These are phyloP conservation scores for Meandrina meandrites DNA, from an alignment of 92 coral and sea anemone genomes.

Conservation along the genomic window DNA sequence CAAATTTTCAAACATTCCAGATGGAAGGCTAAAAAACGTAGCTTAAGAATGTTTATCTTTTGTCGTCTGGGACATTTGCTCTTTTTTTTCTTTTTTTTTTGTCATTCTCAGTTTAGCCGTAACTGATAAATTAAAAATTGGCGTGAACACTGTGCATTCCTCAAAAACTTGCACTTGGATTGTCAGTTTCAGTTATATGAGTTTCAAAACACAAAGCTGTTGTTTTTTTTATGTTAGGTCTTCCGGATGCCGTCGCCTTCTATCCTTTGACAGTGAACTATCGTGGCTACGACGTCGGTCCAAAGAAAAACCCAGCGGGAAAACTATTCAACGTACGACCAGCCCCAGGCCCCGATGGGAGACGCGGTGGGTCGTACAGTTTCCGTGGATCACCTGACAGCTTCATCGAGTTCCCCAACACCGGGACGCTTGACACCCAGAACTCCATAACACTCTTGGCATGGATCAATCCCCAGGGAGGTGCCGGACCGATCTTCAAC, in stretches of 20 bases:
- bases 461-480: conserved; percentile 68
- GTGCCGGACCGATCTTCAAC: conserved; percentile 71
- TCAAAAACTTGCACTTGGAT: background rate
- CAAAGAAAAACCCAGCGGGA: conserved; percentile 73
- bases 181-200: background rate
- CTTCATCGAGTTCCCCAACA: conserved; percentile 77
- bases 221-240: conserved; percentile 26
- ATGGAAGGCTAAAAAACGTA: too few relatives aligned
- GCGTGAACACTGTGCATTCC: too few relatives aligned
- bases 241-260: conserved; percentile 79
- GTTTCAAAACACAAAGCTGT: background rate
- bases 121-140: too few relatives aligned
- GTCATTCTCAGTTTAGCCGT: too few relatives aligned
- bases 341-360: conserved; percentile 78
- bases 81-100: too few relatives aligned
- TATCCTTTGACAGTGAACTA: conserved; percentile 69
- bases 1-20: too few relatives aligned
- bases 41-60: too few relatives aligned
- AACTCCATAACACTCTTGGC: conserved; percentile 74
- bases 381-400: conserved; percentile 60
- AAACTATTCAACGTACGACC: conserved; percentile 54
- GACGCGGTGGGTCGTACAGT: conserved; percentile 66
- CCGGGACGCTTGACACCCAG: conserved; percentile 65
- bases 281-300: conserved; percentile 65
- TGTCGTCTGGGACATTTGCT: too few relatives aligned